Evolutionary conservation across 2,888 invertebrate genomes (phyloP), one percentile per base, ranked within the genome.

Genomic region (Gymnoscelis rufifasciata): DNA sequence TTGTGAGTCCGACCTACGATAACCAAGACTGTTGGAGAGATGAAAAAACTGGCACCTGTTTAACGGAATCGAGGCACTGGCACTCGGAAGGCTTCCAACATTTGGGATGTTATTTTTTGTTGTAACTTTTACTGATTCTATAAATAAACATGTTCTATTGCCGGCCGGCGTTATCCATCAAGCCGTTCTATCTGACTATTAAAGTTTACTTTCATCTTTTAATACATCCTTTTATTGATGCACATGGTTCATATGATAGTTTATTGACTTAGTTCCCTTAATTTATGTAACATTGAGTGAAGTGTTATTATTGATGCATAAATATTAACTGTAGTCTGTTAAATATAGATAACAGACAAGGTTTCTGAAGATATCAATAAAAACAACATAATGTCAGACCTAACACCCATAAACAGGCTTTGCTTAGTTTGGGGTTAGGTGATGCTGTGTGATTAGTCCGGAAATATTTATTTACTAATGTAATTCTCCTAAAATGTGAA

Each of bases 101-200:
- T 75, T 80, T 67, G 75, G 78, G 78, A 72, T 71, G 68, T 61
- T 62, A 61, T 77, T 83, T 81, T 83, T 79, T 79, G 73, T 77
- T 52, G 56, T 35, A 64, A 62, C 75, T 72, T 75, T 72, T 74
- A 74, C 70, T 69, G 54, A 56, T 57, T 6, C 76, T 80, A 79
- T 76, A 79, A 81, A 81, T 83, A 82, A 74, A 73, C 69, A 68
- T 61, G 69, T 71, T 75, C 71, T 72, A 70, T 68, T 69, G 62
- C 66, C 66, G 65, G 59, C 59, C 60, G 59, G 60, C 57, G 56
- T 66, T 67, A 59, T 67, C 65, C 65, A 69, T 64, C 68, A 64
- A 59, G 57, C 61, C 47, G 54, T 55, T 52, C 26, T 26, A 59
- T 52, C 47, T 55, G 49, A 42, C 53, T 58, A 59, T 50, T 26